Percentiles rank a stretch among this genome's conserved stretches.
phyloP scores from a whole-genome alignment of 1,140 invertebrate species.

The Dufourea novaeangliae region DNA sequence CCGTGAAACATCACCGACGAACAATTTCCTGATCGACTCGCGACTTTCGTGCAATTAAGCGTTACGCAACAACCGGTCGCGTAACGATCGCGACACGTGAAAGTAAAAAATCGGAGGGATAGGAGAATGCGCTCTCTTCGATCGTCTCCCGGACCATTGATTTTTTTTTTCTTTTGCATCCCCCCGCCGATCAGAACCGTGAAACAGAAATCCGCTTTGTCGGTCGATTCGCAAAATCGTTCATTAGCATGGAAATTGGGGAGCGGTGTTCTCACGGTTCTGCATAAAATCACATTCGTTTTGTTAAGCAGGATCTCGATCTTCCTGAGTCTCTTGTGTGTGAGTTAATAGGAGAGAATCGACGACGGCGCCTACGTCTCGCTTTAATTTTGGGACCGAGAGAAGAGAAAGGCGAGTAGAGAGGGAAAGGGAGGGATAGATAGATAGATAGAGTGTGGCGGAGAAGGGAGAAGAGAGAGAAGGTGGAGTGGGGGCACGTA shows the following conservation, averaged over 20 bases:
- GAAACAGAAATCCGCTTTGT: too few species aligned
- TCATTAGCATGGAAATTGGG: too few species aligned
- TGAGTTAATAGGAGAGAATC: not conserved
- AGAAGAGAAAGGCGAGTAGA: slow-evolving; percentile 22
- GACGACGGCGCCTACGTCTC: slow-evolving; percentile 18
- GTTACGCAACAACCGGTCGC: slow-evolving; percentile 27
- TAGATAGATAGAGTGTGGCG: slow-evolving; percentile 12
- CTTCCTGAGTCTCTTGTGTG: not conserved
- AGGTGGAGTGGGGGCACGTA: slow-evolving; percentile 60
- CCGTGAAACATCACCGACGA: not conserved
- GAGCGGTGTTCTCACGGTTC: not conserved
- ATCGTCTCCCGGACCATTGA: too few species aligned
- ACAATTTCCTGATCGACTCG: slow-evolving; percentile 32
- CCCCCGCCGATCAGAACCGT: too few species aligned
- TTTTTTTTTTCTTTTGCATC: too few species aligned
- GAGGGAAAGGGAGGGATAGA: slow-evolving; percentile 15
- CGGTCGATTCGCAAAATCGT: too few species aligned
- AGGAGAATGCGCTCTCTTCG: not conserved
- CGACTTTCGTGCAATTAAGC: slow-evolving; percentile 39
- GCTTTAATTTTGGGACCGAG: slow-evolving; percentile 36
- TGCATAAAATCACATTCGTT: not conserved
- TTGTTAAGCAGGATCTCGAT: not conserved
- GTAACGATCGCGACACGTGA: slow-evolving; percentile 5
- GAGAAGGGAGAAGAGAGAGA: slow-evolving; percentile 47
- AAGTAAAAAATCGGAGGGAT: slow-evolving; percentile 5